Conservation (phyloP, 2,113 vertebrate species). For the Larimichthys crocea region DNA sequence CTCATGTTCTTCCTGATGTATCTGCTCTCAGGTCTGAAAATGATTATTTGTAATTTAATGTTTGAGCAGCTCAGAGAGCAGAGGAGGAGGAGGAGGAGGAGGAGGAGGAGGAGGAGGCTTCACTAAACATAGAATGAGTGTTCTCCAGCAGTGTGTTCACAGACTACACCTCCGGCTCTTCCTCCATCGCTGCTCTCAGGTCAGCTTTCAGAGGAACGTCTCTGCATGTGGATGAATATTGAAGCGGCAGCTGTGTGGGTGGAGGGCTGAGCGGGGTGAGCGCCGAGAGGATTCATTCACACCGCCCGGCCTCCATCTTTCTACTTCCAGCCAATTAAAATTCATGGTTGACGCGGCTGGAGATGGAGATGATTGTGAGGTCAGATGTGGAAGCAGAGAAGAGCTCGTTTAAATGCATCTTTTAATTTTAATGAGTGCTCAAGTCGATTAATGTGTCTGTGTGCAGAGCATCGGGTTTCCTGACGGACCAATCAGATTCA, state of each 20-base stretch:
- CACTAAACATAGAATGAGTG: constrained; percentile 48
- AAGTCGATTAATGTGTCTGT: constrained; percentile 24
- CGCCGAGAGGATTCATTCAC: constrained; percentile 44
- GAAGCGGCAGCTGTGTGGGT: constrained; percentile 58
- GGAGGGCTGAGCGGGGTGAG: constrained; percentile 52
- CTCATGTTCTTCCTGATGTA: no score
- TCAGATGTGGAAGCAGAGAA: constrained; percentile 11
- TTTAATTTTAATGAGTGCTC: constrained; percentile 29
- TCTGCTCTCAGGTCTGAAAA: no score
- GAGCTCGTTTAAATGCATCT: constrained; percentile 10
- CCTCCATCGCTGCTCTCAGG: constrained; percentile 8
- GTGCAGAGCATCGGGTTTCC: no score
- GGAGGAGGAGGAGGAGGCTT: constrained; percentile 12
- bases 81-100: constrained; percentile 21
- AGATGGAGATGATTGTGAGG: constrained; percentile 35
- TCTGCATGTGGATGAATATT: constrained; percentile 33
- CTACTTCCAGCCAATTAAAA: constrained; percentile 50
- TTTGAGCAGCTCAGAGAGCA: constrained; percentile 22
- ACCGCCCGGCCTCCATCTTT: constrained; percentile 34
- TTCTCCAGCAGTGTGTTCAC: constrained; percentile 26
- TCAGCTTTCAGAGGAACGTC: constrained; percentile 27
- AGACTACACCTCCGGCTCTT: constrained; percentile 19
- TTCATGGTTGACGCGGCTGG: constrained; percentile 14
- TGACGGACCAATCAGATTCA: no score
- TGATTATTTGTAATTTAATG: no score